Conservation (phyloP, 2,113 vertebrate species). For the Heterotilapia buettikoferi region DNA sequence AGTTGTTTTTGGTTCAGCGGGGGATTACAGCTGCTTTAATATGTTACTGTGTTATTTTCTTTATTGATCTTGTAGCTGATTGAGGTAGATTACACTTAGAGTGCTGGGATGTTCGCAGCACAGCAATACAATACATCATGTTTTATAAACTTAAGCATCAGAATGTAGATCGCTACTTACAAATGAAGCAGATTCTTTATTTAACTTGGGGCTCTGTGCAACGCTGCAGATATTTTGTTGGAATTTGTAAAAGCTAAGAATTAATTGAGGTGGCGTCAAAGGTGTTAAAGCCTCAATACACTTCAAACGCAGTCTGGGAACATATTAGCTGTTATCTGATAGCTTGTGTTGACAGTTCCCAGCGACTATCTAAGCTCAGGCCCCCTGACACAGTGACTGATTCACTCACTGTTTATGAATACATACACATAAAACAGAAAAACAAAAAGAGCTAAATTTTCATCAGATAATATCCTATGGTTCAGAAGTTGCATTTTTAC, state of each 20-base stretch:
- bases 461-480: neutral
- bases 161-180: neutral
- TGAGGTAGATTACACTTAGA: neutral
- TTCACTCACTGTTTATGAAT: neutral
- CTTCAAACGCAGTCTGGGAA: neutral
- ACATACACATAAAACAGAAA: neutral
- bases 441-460: neutral
- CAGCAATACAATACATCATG: neutral
- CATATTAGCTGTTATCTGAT: neutral
- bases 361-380: neutral
- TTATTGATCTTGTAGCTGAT: neutral
- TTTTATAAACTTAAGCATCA: neutral
- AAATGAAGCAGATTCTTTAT: neutral
- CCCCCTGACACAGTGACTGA: neutral
- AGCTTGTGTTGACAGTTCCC: neutral
- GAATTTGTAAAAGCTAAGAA: neutral
- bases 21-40: neutral
- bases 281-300: neutral
- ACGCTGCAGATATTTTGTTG: fast-evolving
- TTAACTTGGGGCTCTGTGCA: neutral
- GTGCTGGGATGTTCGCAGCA: neutral
- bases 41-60: neutral
- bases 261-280: neutral
- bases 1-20: neutral
- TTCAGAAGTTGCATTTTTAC: neutral